A percentile compares a stretch with the other conserved stretches of the same genome.
Evolutionary conservation across 1,140 invertebrate genomes (phyloP).

Genomic region (Samia ricini): DNA sequence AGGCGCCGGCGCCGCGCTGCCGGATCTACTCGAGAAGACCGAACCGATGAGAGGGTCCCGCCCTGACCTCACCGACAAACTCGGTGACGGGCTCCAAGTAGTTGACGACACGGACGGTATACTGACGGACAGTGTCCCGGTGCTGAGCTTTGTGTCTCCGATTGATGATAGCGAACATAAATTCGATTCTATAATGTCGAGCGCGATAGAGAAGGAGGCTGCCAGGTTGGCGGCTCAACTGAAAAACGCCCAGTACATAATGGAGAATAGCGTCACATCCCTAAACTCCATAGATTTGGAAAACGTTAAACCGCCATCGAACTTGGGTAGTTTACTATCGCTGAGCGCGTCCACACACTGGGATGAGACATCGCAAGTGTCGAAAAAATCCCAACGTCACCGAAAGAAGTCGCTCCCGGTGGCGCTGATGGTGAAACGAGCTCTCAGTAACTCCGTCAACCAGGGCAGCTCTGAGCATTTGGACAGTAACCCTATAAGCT

Average conservation of each 20-base stretch:
- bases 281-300: slow-evolving; percentile 82
- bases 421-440: slow-evolving; percentile 83
- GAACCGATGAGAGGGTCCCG: slow-evolving; percentile 38
- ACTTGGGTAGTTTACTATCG: slow-evolving; percentile 83
- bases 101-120: slow-evolving; percentile 34
- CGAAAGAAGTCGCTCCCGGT: slow-evolving; percentile 84
- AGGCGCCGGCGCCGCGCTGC: slow-evolving; percentile 48
- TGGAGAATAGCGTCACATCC: slow-evolving; percentile 79
- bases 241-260: slow-evolving; percentile 63
- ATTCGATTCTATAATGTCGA: slow-evolving; percentile 57
- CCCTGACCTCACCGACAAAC: slow-evolving; percentile 61
- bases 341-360: slow-evolving; percentile 79
- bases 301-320: slow-evolving; percentile 87
- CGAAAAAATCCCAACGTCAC: slow-evolving; percentile 61
- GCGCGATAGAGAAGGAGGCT: slow-evolving; percentile 84
- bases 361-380: slow-evolving; percentile 56
- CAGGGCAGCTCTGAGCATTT: slow-evolving; percentile 81
- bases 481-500: slow-evolving; percentile 73
- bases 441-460: slow-evolving; percentile 79
- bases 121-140: slow-evolving; percentile 46
- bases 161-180: slow-evolving; percentile 53
- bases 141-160: slow-evolving; percentile 51
- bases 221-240: slow-evolving; percentile 83
- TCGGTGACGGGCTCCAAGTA: slow-evolving; percentile 30
- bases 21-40: slow-evolving; percentile 70